Percentiles rank a stretch among this genome's conserved stretches.
These are phyloP conservation scores for Strigamia maritima DNA, from an alignment of 2,888 invertebrate genomes.

Conservation along the genomic window DNA sequence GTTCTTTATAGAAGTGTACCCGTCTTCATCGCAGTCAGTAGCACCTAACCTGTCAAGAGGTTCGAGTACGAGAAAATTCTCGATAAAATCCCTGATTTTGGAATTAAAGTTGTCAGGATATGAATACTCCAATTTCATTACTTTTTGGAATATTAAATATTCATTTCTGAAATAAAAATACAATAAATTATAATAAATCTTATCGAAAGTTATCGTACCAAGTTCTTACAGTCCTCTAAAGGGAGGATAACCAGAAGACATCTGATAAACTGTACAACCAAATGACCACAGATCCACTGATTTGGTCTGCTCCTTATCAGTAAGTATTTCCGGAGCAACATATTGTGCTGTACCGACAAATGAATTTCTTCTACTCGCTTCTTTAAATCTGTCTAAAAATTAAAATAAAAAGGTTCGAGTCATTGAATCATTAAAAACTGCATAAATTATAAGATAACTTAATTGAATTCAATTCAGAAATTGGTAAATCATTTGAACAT, in stretches of 20 bases:
- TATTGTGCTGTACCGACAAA: constrained; percentile 99
- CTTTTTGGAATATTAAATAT: constrained; percentile 94
- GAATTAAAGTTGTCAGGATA: constrained; percentile 88
- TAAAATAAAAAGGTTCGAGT: background rate
- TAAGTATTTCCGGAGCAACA: constrained; percentile 93
- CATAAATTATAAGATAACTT: background rate
- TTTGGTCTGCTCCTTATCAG: constrained; percentile 58
- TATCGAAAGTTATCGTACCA: background rate
- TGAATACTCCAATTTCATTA: constrained; percentile 81
- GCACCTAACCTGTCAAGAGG: constrained; percentile 78
- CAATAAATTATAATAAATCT: background rate
- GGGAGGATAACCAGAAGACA: constrained; percentile 88
- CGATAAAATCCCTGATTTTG: constrained; percentile 81
- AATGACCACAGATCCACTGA: constrained; percentile 92
- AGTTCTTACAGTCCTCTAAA: constrained; percentile 68
- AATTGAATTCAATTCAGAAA: background rate
- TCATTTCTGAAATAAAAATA: constrained; percentile 65
- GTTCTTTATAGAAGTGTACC: constrained; percentile 74
- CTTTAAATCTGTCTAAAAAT: background rate
- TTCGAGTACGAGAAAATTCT: constrained; percentile 75
- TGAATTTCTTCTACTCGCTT: constrained; percentile 48
- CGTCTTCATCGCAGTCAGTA: constrained; percentile 62
- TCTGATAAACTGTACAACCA: constrained; percentile 95
- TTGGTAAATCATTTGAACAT: background rate
- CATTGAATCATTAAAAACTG: no score